Evolutionary conservation across 2,797 vertebrate genomes (phyloP).

Genomic region (Centroberyx gerrardi): DNA sequence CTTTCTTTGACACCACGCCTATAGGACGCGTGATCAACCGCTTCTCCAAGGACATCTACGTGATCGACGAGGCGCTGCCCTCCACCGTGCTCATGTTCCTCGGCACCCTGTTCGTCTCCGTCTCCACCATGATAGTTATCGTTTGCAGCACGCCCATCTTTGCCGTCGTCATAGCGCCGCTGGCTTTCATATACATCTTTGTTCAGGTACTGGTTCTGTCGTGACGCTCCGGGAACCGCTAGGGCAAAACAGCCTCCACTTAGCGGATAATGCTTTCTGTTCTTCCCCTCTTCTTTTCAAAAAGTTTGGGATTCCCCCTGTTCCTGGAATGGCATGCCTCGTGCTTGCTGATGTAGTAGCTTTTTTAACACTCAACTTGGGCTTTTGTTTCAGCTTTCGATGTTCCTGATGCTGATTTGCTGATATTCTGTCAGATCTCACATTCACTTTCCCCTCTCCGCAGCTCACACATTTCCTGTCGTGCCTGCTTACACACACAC

Average conservation of each 20-base stretch:
- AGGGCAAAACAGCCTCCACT: neutral
- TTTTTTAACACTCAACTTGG: constrained; percentile 40
- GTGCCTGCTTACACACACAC: constrained; percentile 44
- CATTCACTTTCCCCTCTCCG: constrained; percentile 63
- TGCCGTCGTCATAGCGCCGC: constrained; percentile 87
- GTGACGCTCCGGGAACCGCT: neutral
- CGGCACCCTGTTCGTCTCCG: constrained; percentile 87
- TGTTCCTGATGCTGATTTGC: constrained; percentile 34
- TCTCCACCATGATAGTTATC: constrained; percentile 93
- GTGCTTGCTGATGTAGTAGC: constrained; percentile 53
- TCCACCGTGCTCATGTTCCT: constrained; percentile 93
- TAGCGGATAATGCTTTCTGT: constrained; percentile 18
- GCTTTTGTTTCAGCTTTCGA: constrained; percentile 49
- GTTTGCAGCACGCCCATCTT: constrained; percentile 92
- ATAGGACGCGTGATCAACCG: constrained; percentile 96
- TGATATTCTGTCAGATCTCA: constrained; percentile 35
- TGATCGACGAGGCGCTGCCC: constrained; percentile 94
- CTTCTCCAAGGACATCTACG: constrained; percentile 96
- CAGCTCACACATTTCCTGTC: constrained; percentile 70
- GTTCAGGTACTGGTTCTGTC: constrained; percentile 89
- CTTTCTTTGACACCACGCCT: constrained; percentile 97
- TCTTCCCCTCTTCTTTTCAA: constrained; percentile 12
- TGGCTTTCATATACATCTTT: constrained; percentile 90
- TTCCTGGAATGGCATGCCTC: constrained; percentile 55
- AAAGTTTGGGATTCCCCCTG: constrained; percentile 28